Base-by-base conservation (phyloP, 2,113 vertebrate species). In the Myodes glareolus region DNA sequence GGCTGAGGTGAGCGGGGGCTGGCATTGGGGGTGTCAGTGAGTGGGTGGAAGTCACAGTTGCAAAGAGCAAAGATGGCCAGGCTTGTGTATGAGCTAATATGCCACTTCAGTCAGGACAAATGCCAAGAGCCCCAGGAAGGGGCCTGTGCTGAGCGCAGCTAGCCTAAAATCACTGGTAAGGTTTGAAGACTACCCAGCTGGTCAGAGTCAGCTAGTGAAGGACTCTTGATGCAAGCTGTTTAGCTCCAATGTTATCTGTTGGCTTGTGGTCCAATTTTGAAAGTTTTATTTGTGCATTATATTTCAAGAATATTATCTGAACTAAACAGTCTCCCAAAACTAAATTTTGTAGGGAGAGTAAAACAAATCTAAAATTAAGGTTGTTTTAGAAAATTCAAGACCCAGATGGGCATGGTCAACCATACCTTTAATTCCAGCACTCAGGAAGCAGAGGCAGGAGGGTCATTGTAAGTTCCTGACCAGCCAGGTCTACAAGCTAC, bases 141-240 rank as follows among this genome's bases (percentile, higher is more conserved):
- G 85, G 2, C 55, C 67, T 72, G 11, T 76, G 85, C 73, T 94
- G 92, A 97, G 75, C 77, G 70, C 75, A 89, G 80, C 58, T 91
- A 77, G 19, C 81, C 61, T 88, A 42, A 92, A 81, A 89, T 29
- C n/a, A 86, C 88, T 47, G 52, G 65, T 65, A 55, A 91, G 67
- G 77, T 84, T 63, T 92, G 92, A 96, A 93, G 95, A 95, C 88
- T 82, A 96, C 92, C 86, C 42, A 72, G 63, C 67, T 77, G 36
- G 88, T 86, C 33, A 78, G 72, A 52, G 75, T 87, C 72, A 86
- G 70, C 55, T 87, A 96, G 88, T 75, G 52, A 81, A 89, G 86
- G 52, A 47, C 7, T 33, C 91, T 76, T 88, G 36, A 67, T 67
- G 0, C 45, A 95, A 81, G 31, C 2, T 63, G 25, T 87, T 92